Conservation (phyloP, 1,140 invertebrate genomes). For the Bursaphelenchus mucronatus region DNA sequence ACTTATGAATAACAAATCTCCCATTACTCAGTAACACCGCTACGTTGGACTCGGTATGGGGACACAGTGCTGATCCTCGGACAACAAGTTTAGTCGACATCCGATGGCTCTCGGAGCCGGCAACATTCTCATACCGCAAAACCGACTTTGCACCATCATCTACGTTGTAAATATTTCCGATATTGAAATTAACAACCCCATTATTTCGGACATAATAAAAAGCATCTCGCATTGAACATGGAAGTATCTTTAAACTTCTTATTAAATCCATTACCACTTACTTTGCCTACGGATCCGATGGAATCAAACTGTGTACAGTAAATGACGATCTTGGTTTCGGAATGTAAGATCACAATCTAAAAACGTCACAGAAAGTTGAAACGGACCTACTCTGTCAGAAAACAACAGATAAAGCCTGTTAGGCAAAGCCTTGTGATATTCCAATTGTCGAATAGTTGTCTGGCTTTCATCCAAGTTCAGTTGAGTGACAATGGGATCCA, state of each 20-base stretch:
- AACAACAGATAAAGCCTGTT: neutral
- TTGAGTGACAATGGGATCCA: too few relatives aligned
- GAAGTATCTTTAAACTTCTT: conserved; percentile 31
- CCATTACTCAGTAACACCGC: conserved; percentile 40
- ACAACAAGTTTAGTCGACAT: conserved; percentile 30
- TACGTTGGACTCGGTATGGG: conserved; percentile 33
- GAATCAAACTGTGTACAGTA: conserved; percentile 15
- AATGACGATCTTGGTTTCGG: conserved; percentile 18
- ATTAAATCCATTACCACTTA: conserved; percentile 7
- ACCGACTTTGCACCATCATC: conserved; percentile 1
- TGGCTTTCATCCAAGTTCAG: too few relatives aligned
- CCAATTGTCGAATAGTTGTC: too few relatives aligned
- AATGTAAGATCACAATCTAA: conserved; percentile 21
- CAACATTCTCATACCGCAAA: conserved; percentile 32
- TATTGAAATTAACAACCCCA: conserved; percentile 35
- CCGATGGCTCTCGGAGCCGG: conserved; percentile 36
- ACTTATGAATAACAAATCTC: conserved; percentile 38
- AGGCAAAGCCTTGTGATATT: too few relatives aligned
- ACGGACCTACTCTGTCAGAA: neutral
- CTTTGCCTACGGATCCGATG: neutral
- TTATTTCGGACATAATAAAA: conserved; percentile 46
- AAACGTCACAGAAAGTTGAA: conserved; percentile 3
- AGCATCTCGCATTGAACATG: conserved; percentile 37
- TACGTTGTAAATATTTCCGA: conserved; percentile 31
- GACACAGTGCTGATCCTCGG: conserved; percentile 38